Evolutionary conservation across 1,140 invertebrate species (phyloP).

Genomic region (Panagrolaimus sp.): DNA sequence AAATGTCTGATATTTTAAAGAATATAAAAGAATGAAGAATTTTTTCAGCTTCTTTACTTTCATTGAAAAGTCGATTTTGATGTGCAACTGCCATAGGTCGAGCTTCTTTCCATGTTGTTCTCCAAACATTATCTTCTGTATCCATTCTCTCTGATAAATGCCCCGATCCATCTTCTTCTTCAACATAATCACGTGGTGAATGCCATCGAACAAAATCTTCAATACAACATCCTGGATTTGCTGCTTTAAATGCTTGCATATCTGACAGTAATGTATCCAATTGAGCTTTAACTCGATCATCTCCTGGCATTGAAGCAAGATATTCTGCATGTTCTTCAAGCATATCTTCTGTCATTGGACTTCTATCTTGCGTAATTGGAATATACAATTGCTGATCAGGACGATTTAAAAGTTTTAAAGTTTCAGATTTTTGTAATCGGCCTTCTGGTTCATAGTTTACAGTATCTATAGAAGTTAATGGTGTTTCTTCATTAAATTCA

Average conservation of each 20-base stretch:
- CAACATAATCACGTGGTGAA: constrained; percentile 86
- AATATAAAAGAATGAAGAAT: constrained; percentile 24
- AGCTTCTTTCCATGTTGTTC: constrained; percentile 74
- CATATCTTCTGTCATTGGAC: constrained; percentile 92
- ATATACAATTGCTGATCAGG: constrained; percentile 66
- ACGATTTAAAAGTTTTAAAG: constrained; percentile 60
- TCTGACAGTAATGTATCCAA: constrained; percentile 86
- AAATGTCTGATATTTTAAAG: constrained; percentile 21
- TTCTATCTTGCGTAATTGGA: constrained; percentile 80
- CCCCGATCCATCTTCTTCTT: constrained; percentile 62
- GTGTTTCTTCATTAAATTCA: constrained; percentile 48
- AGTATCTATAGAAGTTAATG: background rate
- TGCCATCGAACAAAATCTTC: constrained; percentile 97
- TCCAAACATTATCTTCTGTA: constrained; percentile 86
- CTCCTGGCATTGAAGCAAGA: constrained; percentile 76
- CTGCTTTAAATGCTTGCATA: constrained; percentile 92
- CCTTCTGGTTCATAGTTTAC: constrained; percentile 50
- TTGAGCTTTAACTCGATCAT: constrained; percentile 82
- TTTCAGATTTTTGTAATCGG: constrained; percentile 67
- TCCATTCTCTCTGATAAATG: constrained; percentile 80
- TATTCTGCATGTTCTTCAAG: constrained; percentile 84
- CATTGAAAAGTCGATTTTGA: constrained; percentile 86
- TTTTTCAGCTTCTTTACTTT: constrained; percentile 86
- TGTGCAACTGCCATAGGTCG: constrained; percentile 76
- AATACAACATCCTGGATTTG: constrained; percentile 80